Evolutionary conservation across 2,797 vertebrate species (phyloP).

Genomic region (Delichon dasypus): DNA sequence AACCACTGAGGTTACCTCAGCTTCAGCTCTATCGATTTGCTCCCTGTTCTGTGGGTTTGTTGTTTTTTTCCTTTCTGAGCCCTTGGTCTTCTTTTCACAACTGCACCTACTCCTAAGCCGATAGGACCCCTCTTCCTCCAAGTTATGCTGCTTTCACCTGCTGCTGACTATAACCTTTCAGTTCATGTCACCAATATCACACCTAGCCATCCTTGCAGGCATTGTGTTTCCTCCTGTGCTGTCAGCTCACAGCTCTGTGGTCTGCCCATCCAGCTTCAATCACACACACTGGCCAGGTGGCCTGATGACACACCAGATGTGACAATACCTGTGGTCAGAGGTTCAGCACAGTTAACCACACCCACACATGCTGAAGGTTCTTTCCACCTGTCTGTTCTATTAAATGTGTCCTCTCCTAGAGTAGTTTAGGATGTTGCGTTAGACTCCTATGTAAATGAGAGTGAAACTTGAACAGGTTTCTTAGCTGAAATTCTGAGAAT

Average conservation of each 20-base stretch:
- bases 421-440: background rate
- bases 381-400: background rate
- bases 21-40: background rate
- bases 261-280: background rate
- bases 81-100: background rate
- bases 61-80: background rate
- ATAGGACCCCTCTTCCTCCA: background rate
- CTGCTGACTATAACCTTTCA: background rate
- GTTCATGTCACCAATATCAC: background rate
- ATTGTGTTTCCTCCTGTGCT: background rate
- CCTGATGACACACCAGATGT: background rate
- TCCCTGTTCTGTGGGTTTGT: background rate
- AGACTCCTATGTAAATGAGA: conserved; percentile 38
- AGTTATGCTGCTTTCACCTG: background rate
- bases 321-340: background rate
- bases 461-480: conserved; percentile 31
- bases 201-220: background rate
- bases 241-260: background rate
- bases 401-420: background rate
- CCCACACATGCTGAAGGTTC: background rate
- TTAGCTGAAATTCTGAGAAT: conserved; percentile 41
- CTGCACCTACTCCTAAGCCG: background rate
- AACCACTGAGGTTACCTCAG: background rate
- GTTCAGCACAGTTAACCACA: background rate
- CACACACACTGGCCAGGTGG: background rate